Evolutionary conservation across 2,113 vertebrate genomes (phyloP).

Genomic region (Dasyprocta punctata): DNA sequence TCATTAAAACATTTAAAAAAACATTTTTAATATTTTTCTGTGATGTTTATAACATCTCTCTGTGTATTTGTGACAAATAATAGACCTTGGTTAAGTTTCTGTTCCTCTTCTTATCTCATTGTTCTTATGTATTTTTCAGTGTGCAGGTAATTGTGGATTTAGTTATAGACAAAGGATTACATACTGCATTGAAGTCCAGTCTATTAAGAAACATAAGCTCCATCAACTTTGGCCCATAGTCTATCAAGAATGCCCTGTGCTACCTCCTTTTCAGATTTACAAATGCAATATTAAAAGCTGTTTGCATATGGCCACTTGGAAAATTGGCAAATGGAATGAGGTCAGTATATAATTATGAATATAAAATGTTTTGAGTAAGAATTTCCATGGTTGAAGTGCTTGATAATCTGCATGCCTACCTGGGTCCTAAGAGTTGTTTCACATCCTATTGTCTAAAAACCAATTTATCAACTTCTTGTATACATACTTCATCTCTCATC

Average conservation of each 20-base stretch:
- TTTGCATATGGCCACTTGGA: slow-evolving; percentile 89
- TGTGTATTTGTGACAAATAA: background rate
- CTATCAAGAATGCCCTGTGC: slow-evolving; percentile 85
- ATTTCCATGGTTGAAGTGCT: background rate
- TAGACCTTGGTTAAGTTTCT: background rate
- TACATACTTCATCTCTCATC: background rate
- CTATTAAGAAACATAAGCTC: slow-evolving; percentile 68
- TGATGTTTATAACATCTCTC: background rate
- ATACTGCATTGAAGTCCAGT: slow-evolving; percentile 86
- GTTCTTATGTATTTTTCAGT: slow-evolving; percentile 85
- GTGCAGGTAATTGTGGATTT: slow-evolving; percentile 90
- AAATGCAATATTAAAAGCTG: slow-evolving; percentile 90
- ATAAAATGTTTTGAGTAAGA: background rate
- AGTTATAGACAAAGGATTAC: slow-evolving; percentile 88
- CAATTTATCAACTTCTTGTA: background rate
- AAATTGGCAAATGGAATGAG: slow-evolving; percentile 92
- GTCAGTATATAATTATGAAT: slow-evolving; percentile 79
- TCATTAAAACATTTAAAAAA: background rate
- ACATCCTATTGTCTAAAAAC: background rate
- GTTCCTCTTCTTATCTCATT: background rate
- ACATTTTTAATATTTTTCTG: background rate
- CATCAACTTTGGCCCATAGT: slow-evolving; percentile 75
- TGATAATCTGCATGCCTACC: background rate
- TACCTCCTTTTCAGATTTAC: slow-evolving; percentile 81
- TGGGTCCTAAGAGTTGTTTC: background rate